A percentile compares a stretch with the other conserved stretches of the same genome.
These are phyloP conservation scores for Chelonus formosanus DNA, from an alignment of 2,888 invertebrate genomes.

Conservation along the genomic window DNA sequence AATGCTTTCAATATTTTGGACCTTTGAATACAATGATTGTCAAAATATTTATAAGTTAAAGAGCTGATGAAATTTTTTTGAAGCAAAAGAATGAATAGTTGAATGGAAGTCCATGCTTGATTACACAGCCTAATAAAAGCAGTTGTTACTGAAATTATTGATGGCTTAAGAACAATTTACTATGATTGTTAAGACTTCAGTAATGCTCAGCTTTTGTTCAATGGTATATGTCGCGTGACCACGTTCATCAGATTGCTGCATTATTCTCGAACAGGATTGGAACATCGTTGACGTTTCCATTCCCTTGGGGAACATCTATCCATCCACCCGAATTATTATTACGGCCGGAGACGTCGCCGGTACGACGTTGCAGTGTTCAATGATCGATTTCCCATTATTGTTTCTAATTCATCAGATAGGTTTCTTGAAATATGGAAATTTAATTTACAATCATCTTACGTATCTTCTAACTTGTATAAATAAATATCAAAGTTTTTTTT, in stretches of 20 bases:
- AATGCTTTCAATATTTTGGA: no score
- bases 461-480: no score
- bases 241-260: slow-evolving; percentile 34
- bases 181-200: not conserved
- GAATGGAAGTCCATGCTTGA: no score
- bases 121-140: no score
- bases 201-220: not conserved
- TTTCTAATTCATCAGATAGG: slow-evolving; percentile 1
- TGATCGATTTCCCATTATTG: slow-evolving; percentile 28
- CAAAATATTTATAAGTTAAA: no score
- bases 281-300: slow-evolving; percentile 13
- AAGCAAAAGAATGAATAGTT: no score
- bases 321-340: slow-evolving; percentile 33
- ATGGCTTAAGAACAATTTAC: no score
- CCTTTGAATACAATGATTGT: no score
- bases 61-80: no score
- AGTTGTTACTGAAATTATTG: no score
- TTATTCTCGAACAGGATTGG: slow-evolving; percentile 22
- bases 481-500: no score
- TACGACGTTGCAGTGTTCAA: slow-evolving; percentile 21
- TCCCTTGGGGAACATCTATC: slow-evolving; percentile 25
- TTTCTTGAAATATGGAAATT: not conserved
- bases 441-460: no score
- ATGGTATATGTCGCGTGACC: slow-evolving; percentile 30
- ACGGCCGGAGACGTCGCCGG: slow-evolving; percentile 24